Base-by-base conservation (phyloP, 2,888 invertebrate species). In the Oegoconia quadripuncta region DNA sequence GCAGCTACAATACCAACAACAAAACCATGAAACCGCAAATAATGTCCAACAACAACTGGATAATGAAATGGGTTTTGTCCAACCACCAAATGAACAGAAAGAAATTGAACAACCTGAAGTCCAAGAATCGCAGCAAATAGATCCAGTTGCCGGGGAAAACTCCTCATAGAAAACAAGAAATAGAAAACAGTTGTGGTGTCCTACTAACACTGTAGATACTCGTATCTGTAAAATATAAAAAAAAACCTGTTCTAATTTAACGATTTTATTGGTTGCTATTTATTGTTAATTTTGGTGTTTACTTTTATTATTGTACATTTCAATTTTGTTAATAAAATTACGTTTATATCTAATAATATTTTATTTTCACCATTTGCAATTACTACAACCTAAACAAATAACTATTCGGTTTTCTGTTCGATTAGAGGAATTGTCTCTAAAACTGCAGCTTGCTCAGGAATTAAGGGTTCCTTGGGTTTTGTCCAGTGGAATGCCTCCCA, bases 401-500 rank as follows among this genome's bases (percentile, higher is more conserved):
- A 8, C 13, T 28, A 14, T 28, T 14, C 9, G 27, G 9, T 8
- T 27, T n/a, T 20, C 46, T 55, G 70, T 47, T 63, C 42, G 28
- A 55, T 55, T 36, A 80, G 46, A 13, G 78, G 75, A 57, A 88
- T 74, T 44, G 64, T 64, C 37, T 74, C 74, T 46, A 88, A 64
- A 13, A 70, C 63, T 11, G 67, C 56, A 22, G 83, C 82, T 65
- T 88, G 87, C 51, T 86, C 86, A 2, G 83, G 78, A 36, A 93
- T 90, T 15, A 95, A 76, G 1, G 92, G 75, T 46, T 91, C 90
- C 12, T 64, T 58, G 5, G 87, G 80, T 52, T 82, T 71, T 49
- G 86, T 88, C 91, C 91, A 92, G 61, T 89, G 89, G 16, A 87
- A 50, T 37, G 76, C 72, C 12, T 58, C 68, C 74, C 74, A 77